Evolutionary conservation across 2,888 invertebrate species (phyloP), one percentile per base, ranked within the genome.

Genomic region (Onchidella celtica): DNA sequence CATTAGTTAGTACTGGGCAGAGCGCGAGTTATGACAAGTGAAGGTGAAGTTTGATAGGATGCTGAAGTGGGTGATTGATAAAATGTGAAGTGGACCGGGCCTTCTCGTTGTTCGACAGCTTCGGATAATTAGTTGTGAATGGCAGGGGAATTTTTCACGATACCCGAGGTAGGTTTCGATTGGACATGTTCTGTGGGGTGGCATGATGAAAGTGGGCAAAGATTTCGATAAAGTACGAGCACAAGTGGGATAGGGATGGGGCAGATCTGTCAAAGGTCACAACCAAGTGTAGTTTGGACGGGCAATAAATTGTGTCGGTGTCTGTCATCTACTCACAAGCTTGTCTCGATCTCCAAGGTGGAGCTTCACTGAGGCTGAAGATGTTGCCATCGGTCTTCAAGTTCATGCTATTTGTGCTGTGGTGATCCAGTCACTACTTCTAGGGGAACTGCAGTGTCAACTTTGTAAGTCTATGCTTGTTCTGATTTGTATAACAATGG

Each of bases 231-330:
- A 47, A 47, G 17, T n/a, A 17, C 47, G 17, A 17, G 17, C 47
- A 47, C 47, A 47, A 47, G 47, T 47, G 47, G 29, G 21, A 55
- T 11, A 29, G 69, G 69, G 69, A 27, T 32, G 66, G 17, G 66
- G 36, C 47, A 47, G 27, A 6, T 4, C 32, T 70, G 73, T 61
- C 61, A 73, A 59, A 73, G 73, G 73, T 73, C 73, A 61, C 34
- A 36, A 36, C 27, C 21, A 73, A 73, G 61, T 73, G 61, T n/a
- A 27, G n/a, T 38, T 36, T 36, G 36, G 32, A 61, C 59, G 59
- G 29, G 38, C 36, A 61, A 73, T 73, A 73, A 73, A 73, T 73
- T 61, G 61, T 59, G 73, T 61, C 24, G n/a, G 69, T 34, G 9
- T 29, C 47, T 47, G 47, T 47, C 47, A 11, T 17, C 6, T 6